A percentile compares a stretch with the other conserved stretches of the same genome.
Evolutionary conservation across 2,888 invertebrate genomes (phyloP).

Genomic region (Conus canariensis): DNA sequence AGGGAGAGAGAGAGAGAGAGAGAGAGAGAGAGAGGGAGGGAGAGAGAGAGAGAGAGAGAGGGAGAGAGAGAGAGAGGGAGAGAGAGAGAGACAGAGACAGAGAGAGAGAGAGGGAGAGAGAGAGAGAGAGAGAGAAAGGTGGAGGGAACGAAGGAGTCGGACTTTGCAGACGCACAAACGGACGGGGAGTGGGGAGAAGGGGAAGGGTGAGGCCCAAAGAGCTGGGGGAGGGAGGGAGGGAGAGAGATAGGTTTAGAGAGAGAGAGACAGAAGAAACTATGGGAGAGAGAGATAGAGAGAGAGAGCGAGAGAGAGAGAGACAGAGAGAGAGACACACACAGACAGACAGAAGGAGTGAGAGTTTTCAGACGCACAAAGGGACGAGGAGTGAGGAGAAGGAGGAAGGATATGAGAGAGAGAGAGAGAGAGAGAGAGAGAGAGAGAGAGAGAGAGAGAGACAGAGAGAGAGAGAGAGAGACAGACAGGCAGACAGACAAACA

Average conservation of each 20-base stretch:
- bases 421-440: not conserved
- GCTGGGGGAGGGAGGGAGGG: not conserved
- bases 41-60: not conserved
- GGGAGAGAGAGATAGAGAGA: not conserved
- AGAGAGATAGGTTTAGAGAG: too few relatives aligned
- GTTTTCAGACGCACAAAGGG: not conserved
- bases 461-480: not conserved
- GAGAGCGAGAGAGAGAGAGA: constrained; percentile 1
- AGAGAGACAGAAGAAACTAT: not conserved
- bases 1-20: constrained; percentile 5
- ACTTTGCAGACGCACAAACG: not conserved
- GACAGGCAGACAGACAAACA: not conserved
- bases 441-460: not conserved
- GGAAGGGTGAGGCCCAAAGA: too few relatives aligned
- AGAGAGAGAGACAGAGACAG: not conserved
- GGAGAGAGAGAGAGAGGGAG: not conserved
- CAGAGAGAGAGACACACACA: not conserved
- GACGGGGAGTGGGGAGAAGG: too few relatives aligned
- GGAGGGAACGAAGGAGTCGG: too few relatives aligned
- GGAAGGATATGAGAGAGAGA: not conserved
- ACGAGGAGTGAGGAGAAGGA: not conserved
- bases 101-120: too few relatives aligned
- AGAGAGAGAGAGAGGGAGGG: not conserved
- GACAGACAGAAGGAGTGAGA: not conserved
- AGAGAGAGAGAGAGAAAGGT: too few relatives aligned